Percentiles rank a stretch among this genome's conserved stretches.
phyloP scores from a whole-genome alignment of 2,113 vertebrate genomes.

The Notarius quadriscutis region DNA sequence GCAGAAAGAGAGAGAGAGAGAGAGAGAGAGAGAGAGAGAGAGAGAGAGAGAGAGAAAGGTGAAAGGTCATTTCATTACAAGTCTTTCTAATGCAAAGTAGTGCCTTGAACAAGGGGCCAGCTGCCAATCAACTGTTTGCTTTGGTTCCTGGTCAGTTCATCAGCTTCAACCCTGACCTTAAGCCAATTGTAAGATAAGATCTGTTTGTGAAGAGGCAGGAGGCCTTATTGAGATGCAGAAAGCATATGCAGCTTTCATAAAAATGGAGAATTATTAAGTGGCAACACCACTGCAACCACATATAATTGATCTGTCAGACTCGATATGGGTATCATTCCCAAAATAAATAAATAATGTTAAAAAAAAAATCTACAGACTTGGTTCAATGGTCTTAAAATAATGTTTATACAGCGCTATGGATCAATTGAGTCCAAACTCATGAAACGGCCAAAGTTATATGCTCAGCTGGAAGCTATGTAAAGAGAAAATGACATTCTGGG shows the following conservation, averaged over 20 bases:
- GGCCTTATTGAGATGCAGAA: slow-evolving; percentile 49
- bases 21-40: slow-evolving; percentile 30
- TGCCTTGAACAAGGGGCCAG: slow-evolving; percentile 44
- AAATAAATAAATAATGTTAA: not conserved
- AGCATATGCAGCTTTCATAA: slow-evolving; percentile 22
- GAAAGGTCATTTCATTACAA: slow-evolving; percentile 46
- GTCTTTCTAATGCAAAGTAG: slow-evolving; percentile 40
- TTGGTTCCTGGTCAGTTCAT: slow-evolving; percentile 49
- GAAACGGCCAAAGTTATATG: slow-evolving; percentile 44
- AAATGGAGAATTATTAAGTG: slow-evolving; percentile 22
- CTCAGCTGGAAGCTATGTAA: slow-evolving; percentile 29
- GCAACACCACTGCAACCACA: not conserved
- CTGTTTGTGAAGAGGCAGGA: slow-evolving; percentile 45
- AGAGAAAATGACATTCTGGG: slow-evolving; percentile 19
- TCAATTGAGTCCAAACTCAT: slow-evolving; percentile 44
- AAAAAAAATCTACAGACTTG: not conserved
- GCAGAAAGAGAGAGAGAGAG: slow-evolving; percentile 28
- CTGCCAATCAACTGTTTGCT: slow-evolving; percentile 50
- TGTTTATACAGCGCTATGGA: slow-evolving; percentile 16
- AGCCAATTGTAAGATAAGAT: slow-evolving; percentile 51
- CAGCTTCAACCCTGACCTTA: slow-evolving; percentile 52
- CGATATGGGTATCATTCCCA: slow-evolving; percentile 12
- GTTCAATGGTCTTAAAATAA: slow-evolving; percentile 31
- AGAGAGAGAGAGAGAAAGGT: slow-evolving; percentile 28
- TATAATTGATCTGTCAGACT: slow-evolving; percentile 17